Conservation (phyloP, 2,797 vertebrate genomes). For the Myotis myotis region DNA sequence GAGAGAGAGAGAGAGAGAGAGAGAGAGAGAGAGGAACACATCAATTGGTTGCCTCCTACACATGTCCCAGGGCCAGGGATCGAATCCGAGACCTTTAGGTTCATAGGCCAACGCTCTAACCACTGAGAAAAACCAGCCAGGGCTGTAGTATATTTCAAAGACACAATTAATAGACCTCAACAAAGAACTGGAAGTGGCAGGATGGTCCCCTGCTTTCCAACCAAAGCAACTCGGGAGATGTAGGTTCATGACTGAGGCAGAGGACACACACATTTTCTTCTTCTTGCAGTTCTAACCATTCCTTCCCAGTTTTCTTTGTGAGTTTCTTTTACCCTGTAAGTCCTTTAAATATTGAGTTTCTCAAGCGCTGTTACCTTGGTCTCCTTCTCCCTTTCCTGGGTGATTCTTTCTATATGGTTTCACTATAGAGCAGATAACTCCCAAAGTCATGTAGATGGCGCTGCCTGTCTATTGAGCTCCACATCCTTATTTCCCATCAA, state of each 20-base stretch:
- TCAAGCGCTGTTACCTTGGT: not conserved
- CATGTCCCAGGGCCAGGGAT: too few species aligned
- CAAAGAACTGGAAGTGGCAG: not conserved
- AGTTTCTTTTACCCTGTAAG: slow-evolving; percentile 4
- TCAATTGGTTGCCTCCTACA: too few species aligned
- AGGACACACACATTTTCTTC: not conserved
- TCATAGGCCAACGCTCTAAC: too few species aligned
- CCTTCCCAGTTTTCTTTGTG: not conserved
- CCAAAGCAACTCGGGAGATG: not conserved
- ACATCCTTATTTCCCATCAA: not conserved
- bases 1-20: too few species aligned
- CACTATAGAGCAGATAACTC: not conserved
- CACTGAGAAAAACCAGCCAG: too few species aligned
- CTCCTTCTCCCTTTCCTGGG: not conserved
- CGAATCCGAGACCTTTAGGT: too few species aligned
- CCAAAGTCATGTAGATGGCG: not conserved
- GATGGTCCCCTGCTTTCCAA: not conserved
- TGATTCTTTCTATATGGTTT: not conserved
- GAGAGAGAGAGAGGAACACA: too few species aligned
- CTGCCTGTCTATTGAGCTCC: not conserved
- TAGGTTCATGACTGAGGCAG: not conserved
- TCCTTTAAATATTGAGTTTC: not conserved
- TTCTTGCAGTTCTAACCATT: not conserved
- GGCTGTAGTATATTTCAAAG: not conserved
- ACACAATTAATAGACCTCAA: not conserved